Evolutionary conservation across 2,113 vertebrate species (phyloP), one percentile per base, ranked within the genome.

Genomic region (Sander vitreus): DNA sequence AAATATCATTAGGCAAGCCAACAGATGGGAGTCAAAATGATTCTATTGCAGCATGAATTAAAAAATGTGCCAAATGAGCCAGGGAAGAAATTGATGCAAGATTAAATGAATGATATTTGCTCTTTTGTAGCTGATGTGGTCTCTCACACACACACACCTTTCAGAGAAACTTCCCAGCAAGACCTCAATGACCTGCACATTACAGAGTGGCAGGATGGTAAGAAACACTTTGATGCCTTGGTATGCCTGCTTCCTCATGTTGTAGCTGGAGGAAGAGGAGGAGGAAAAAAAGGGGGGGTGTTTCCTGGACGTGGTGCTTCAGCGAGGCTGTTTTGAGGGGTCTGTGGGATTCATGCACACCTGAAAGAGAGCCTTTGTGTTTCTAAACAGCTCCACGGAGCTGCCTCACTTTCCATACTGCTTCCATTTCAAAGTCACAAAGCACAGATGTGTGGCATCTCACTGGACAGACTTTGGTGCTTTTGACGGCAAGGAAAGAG

Each of bases 281-380:
- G 39, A 43, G 39, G 9, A 43, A 43, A 39, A 9, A 1, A 21
- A 47, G 12, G 54, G 62, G 13, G 36, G 5, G 43, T 12, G 47
- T 1, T 3, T 30, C 25, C 50, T 71, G 57, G 66, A 47, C 58
- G 15, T 6, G 47, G 53, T 15, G 25, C 21, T 67, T n/a, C 13
- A 54, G 23, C 36, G 25, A 5, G 51, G 43, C 59, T 73, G 77
- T 84, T 81, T 79, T 54, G 16, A 45, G 45, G 58, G 54, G 43
- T 67, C 14, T 48, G 51, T 27, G 57, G 73, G 33, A 19, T 33
- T 69, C 80, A 23, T 15, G 19, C 39, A 66, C 85, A 80, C 83
- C 88, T 91, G 76, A 93, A 91, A 85, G 85, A 73, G 50, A 18
- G 13, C n/a, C 82, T 87, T 89, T 89, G 84, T 90, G 81, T 74